These are phyloP conservation scores for Ataeniobius toweri DNA, from an alignment of 2,797 vertebrate species.

Conservation along the genomic window DNA sequence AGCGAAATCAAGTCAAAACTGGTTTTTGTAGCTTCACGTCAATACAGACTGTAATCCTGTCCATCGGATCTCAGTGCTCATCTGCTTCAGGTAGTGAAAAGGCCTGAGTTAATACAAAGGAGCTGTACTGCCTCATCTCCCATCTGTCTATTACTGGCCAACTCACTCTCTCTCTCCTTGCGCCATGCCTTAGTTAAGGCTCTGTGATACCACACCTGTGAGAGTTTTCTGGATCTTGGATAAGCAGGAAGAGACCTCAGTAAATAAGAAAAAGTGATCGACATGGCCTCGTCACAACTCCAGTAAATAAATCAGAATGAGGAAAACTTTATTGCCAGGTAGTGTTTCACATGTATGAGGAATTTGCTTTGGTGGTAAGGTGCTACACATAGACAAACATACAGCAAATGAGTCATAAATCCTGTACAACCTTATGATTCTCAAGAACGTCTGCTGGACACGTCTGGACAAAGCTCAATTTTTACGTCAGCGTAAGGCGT, in stretches of 20 bases:
- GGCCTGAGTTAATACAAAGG: slow-evolving; percentile 7
- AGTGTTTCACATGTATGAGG: no score
- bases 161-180: not conserved
- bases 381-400: no score
- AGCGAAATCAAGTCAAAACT: slow-evolving; percentile 32
- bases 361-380: no score
- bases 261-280: not conserved
- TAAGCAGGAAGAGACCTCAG: slow-evolving; percentile 1
- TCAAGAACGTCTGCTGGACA: no score
- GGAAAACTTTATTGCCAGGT: no score
- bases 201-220: not conserved
- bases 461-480: no score
- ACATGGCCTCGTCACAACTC: slow-evolving; percentile 20
- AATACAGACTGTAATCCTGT: slow-evolving; percentile 27
- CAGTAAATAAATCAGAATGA: not conserved
- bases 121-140: not conserved
- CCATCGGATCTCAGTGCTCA: slow-evolving; percentile 12
- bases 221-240: not conserved
- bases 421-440: no score
- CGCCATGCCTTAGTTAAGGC: not conserved
- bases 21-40: slow-evolving; percentile 27
- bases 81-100: slow-evolving; percentile 11
- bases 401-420: no score
- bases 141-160: not conserved
- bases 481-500: no score